Conservation (phyloP, 2,113 vertebrate species). For the Columbina picui region DNA sequence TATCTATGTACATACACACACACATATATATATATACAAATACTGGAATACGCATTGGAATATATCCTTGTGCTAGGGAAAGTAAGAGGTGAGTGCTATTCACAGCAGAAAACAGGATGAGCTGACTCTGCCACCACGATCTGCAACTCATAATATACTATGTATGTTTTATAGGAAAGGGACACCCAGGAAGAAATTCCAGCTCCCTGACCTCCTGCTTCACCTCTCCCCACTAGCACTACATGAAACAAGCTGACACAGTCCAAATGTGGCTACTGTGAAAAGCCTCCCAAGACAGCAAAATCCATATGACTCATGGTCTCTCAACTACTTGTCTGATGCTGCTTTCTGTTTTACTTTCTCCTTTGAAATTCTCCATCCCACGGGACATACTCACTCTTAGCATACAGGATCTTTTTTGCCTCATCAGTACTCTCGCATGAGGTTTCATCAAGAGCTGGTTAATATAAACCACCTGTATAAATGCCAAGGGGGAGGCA, state of each 20-base stretch:
- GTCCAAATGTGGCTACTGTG: neutral
- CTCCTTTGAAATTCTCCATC: neutral
- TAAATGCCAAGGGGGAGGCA: neutral
- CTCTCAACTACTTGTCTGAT: neutral
- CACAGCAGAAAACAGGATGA: neutral
- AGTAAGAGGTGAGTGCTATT: neutral
- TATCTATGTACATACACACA: fast-evolving
- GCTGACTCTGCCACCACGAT: neutral
- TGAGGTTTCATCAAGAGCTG: neutral
- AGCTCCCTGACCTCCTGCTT: neutral
- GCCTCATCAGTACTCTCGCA: neutral
- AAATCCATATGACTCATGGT: neutral
- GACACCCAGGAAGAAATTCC: neutral
- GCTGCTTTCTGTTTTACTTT: neutral
- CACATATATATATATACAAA: neutral
- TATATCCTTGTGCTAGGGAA: neutral
- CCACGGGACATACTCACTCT: neutral
- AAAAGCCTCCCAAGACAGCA: neutral
- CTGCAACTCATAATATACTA: neutral
- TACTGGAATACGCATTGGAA: neutral
- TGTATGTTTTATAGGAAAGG: neutral
- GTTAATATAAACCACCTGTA: neutral
- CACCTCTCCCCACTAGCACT: neutral
- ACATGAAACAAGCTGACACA: neutral
- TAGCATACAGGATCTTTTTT: neutral